Conservation (phyloP, 2,113 vertebrate genomes). For the Salvelinus fontinalis region DNA sequence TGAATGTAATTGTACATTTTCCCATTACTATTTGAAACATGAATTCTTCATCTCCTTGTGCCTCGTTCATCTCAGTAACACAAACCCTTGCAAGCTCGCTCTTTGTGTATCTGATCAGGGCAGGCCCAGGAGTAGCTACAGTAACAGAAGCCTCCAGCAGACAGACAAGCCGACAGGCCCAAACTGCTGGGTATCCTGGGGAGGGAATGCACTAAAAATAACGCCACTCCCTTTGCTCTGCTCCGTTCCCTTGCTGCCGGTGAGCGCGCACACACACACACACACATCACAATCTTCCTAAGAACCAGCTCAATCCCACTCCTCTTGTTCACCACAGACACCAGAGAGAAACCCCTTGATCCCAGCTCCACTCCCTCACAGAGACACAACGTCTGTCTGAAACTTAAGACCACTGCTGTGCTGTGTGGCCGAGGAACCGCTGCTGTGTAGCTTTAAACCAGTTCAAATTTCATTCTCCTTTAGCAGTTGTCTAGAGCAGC, state of each 20-base stretch:
- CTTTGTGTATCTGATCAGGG: background rate
- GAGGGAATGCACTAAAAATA: slow-evolving; percentile 49
- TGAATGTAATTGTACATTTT: background rate
- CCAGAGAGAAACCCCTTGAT: background rate
- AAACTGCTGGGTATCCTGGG: background rate
- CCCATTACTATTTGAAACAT: background rate
- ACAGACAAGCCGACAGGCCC: slow-evolving; percentile 3
- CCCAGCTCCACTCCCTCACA: background rate
- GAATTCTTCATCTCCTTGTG: background rate
- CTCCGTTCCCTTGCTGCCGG: background rate
- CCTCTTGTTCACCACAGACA: background rate
- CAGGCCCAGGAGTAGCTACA: background rate
- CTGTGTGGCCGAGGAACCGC: background rate
- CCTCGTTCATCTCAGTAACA: no score
- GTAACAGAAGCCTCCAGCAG: slow-evolving; percentile 14
- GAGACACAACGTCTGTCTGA: background rate
- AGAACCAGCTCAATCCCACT: background rate
- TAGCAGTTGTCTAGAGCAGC: background rate
- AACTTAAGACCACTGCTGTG: background rate
- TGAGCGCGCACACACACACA: background rate
- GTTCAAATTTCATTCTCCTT: background rate
- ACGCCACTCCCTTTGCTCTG: slow-evolving; percentile 8
- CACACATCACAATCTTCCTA: background rate
- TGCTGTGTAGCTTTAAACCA: background rate
- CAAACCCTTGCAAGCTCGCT: background rate